phyloP scores from a whole-genome alignment of 2,113 vertebrate genomes.

The Tringa solitaria region DNA sequence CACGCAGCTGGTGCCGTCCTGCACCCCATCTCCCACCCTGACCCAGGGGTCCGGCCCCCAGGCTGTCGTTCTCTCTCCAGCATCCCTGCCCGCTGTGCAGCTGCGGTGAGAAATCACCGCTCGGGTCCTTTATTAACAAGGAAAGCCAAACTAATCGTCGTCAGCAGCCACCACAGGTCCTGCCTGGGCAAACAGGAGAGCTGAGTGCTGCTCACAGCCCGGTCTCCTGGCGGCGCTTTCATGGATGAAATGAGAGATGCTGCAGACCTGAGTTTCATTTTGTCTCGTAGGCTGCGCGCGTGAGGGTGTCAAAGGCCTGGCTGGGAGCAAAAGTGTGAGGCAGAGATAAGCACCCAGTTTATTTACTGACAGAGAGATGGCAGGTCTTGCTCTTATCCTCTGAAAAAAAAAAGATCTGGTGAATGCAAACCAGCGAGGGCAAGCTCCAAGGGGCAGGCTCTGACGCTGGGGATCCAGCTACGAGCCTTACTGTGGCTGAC shows the following conservation, averaged over 20 bases:
- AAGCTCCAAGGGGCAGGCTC: neutral
- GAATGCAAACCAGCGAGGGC: neutral
- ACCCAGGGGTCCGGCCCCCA: fast-evolving
- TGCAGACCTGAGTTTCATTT: neutral
- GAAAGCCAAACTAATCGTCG: neutral
- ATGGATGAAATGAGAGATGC: neutral
- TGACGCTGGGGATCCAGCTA: neutral
- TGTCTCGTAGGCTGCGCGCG: neutral
- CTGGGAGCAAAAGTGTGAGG: neutral
- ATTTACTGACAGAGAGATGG: neutral
- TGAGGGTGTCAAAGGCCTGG: neutral
- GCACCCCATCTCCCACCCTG: neutral
- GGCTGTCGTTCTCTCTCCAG: neutral
- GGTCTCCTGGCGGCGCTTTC: fast-evolving
- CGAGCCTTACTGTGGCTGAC: neutral
- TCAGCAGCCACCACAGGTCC: neutral
- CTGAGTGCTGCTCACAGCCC: fast-evolving
- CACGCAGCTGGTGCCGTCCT: neutral
- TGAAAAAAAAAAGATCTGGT: neutral
- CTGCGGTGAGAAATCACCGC: neutral
- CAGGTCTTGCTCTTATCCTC: neutral
- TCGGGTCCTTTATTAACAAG: fast-evolving
- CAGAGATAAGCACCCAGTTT: neutral
- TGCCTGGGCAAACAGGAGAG: neutral
- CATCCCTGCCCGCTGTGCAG: fast-evolving